Conservation (phyloP, 1,140 invertebrate genomes). For the Lineus longissimus region DNA sequence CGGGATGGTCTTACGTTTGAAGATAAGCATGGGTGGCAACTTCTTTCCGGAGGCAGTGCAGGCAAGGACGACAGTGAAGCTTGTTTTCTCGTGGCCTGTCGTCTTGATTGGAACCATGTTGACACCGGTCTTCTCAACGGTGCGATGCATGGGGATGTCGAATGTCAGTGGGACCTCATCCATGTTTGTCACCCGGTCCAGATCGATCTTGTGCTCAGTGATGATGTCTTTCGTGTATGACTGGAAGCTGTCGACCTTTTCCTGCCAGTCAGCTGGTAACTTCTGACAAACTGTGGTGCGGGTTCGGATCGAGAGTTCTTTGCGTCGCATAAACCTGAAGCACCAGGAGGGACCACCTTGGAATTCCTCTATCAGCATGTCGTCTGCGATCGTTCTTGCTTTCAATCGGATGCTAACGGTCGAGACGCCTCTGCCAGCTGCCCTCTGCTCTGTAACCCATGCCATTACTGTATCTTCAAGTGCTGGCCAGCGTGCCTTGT, state of each 20-base stretch:
- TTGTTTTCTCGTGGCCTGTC: constrained; percentile 33
- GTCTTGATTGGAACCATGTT: constrained; percentile 24
- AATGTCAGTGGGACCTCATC: constrained; percentile 31
- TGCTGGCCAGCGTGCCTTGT: too few relatives aligned
- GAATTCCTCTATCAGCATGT: too few relatives aligned
- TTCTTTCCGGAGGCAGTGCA: constrained; percentile 27
- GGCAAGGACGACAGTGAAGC: too few relatives aligned
- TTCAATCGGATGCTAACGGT: too few relatives aligned
- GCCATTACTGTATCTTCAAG: too few relatives aligned
- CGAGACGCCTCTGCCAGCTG: too few relatives aligned
- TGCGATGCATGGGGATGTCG: constrained; percentile 23
- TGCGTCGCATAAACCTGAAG: too few relatives aligned
- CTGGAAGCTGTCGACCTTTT: constrained; percentile 8
- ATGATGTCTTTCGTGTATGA: background rate
- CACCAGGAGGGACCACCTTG: too few relatives aligned
- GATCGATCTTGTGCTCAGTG: background rate
- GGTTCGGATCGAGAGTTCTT: too few relatives aligned
- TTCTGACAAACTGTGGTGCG: too few relatives aligned
- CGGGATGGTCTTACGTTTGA: constrained; percentile 28
- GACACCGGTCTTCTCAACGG: constrained; percentile 15
- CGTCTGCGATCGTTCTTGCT: too few relatives aligned
- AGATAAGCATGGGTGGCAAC: constrained; percentile 34
- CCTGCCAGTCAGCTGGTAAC: constrained; percentile 9
- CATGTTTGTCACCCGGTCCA: constrained; percentile 24
- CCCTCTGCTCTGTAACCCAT: too few relatives aligned